These are phyloP conservation scores for Xylocopa sonorina DNA, from an alignment of 1,140 invertebrate species.

Conservation along the genomic window DNA sequence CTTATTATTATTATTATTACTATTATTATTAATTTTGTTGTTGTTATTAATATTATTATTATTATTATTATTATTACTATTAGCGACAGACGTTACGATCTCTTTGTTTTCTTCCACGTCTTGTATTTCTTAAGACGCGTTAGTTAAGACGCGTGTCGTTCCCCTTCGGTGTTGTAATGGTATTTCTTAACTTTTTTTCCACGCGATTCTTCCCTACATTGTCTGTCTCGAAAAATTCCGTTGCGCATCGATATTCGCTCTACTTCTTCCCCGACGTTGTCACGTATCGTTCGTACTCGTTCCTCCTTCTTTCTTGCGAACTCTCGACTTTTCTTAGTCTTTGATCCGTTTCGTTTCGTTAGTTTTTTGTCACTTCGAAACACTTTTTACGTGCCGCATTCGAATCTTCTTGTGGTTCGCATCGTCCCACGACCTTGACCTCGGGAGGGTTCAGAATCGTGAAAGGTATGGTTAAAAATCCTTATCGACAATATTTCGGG, in stretches of 20 bases:
- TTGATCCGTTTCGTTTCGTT: neutral
- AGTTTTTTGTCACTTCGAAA: no score
- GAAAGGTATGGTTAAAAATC: constrained; percentile 3
- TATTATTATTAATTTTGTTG: constrained; percentile 2
- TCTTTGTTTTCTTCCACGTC: constrained; percentile 23
- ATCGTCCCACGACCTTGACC: neutral
- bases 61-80: constrained; percentile 66
- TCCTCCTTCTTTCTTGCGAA: no score
- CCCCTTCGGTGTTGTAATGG: constrained; percentile 14
- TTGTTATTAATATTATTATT: neutral
- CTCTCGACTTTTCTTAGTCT: no score
- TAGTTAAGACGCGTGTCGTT: neutral
- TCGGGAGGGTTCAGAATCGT: neutral
- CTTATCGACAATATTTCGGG: neutral
- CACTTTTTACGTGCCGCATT: no score
- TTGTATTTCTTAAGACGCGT: neutral
- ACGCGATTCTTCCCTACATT: no score
- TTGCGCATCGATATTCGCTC: neutral
- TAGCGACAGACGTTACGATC: constrained; percentile 59
- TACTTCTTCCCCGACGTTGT: neutral
- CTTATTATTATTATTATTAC: neutral
- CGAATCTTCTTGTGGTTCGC: neutral
- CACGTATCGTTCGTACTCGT: neutral
- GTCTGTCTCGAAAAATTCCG: neutral
- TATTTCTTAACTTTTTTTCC: constrained; percentile 46